Conservation (phyloP, 2,888 invertebrate genomes). For the Drosophila subquinaria region DNA sequence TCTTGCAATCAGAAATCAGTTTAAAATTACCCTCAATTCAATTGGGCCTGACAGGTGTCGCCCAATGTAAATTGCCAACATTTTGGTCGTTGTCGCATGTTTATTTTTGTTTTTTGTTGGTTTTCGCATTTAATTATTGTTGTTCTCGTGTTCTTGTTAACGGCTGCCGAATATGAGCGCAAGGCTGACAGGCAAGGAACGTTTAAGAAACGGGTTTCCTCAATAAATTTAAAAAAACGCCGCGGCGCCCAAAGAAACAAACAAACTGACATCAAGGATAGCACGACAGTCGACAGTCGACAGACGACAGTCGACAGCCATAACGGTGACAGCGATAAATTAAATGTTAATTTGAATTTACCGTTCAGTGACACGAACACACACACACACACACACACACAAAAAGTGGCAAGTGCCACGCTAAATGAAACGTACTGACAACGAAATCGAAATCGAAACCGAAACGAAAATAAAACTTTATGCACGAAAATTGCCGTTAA, state of each 20-base stretch:
- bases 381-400: conserved; percentile 14
- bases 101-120: conserved; percentile 20
- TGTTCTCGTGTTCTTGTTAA: conserved; percentile 11
- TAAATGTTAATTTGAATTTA: conserved; percentile 82
- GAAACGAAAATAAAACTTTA: conserved; percentile 69
- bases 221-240: conserved; percentile 67
- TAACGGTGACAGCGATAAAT: conserved; percentile 82
- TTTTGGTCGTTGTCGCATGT: conserved; percentile 42
- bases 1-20: conserved; percentile 5
- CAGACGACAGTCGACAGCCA: conserved; percentile 69
- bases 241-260: conserved; percentile 20
- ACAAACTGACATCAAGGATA: conserved; percentile 36
- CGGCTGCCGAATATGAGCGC: conserved; percentile 57
- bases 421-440: conserved; percentile 58
- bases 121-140: background rate
- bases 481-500: conserved; percentile 74
- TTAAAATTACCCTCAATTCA: conserved; percentile 19
- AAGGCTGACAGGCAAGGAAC: conserved; percentile 54
- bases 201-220: conserved; percentile 69
- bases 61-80: conserved; percentile 42
- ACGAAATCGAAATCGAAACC: conserved; percentile 54
- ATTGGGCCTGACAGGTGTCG: conserved; percentile 34
- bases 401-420: conserved; percentile 64
- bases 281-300: conserved; percentile 69
- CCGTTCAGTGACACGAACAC: conserved; percentile 77